Base-by-base conservation (phyloP, 2,113 vertebrate species). In the Cairina moschata region DNA sequence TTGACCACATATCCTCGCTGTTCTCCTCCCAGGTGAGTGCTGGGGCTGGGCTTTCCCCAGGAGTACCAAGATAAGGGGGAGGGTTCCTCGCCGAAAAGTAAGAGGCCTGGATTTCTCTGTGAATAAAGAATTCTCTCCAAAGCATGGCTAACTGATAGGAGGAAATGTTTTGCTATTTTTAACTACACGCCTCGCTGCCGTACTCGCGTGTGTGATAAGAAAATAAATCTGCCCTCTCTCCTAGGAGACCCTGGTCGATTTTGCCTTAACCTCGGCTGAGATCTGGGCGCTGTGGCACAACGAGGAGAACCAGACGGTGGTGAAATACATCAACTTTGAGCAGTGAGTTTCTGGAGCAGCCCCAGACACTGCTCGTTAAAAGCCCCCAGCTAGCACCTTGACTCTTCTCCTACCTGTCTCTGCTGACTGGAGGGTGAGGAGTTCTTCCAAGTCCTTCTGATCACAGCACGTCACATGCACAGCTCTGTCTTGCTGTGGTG, bases 271-370 rank as follows among this genome's bases (percentile, higher is more conserved):
- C 32, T 97, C 99, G 1, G 96, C 98, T 0, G 99, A 99, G 73
- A 97, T 99, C 91, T 99, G 99, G 99, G 99, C 97, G 1, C 97
- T 99, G 59, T 99, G 99, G 99, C 97, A 99, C 54, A 99, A 99
- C 1, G 99, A 99, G n/a, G 98, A 99, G 83, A 99, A 98, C 91
- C 97, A 98, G 69, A 98, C 98, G 0, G 91, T 98, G 32, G 98
- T 99, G 95, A 99, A 99, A 94, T 99, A 99, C 97, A 99, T 99
- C 97, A 99, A 99, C 97, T 99, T 99, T 85, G 99, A 99, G 83
- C 98, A 99, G 99, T 99, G 92, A 96, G 98, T 97, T 78, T 76
- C 44, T 13, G 21, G 29, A 60, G 46, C 54, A 32, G 34, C 54
- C 56, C n/a, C 4, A 6, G 2, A 0, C 13, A 13, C 46, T 40